Percentiles rank a stretch among this genome's conserved stretches.
Conservation (phyloP, 2,797 vertebrate species). For the Bradypus variegatus region DNA sequence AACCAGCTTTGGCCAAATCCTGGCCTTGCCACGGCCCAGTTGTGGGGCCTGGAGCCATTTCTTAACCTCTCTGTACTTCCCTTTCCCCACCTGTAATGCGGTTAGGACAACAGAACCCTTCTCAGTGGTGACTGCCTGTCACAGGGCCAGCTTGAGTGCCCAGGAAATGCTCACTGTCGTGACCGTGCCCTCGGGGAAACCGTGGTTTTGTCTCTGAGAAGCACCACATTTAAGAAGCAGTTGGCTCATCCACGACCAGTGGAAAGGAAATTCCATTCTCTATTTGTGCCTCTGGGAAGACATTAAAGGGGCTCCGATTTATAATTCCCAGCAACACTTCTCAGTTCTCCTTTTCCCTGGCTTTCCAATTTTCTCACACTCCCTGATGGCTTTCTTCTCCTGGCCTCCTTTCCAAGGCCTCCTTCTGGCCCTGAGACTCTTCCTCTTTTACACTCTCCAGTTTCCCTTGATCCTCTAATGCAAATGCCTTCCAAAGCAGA, state of each 20-base stretch:
- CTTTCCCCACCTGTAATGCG: neutral
- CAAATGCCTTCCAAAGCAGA: neutral
- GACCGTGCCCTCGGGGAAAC: fast-evolving
- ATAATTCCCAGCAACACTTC: too few relatives aligned
- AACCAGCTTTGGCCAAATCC: fast-evolving
- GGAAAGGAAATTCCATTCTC: neutral
- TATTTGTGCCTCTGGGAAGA: neutral
- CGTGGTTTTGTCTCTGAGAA: neutral
- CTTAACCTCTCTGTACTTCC: neutral
- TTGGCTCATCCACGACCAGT: too few relatives aligned
- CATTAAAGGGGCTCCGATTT: fast-evolving
- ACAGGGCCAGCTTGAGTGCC: neutral
- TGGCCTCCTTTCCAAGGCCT: neutral
- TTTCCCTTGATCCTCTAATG: neutral
- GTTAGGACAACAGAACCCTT: neutral
- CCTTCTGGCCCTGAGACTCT: neutral
- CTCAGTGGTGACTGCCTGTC: neutral
- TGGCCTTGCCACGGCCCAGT: fast-evolving
- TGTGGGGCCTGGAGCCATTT: neutral
- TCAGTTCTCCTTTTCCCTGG: neutral
- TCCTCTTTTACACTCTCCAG: neutral
- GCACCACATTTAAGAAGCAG: neutral
- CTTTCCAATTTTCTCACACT: neutral
- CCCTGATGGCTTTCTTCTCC: neutral
- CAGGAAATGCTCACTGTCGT: fast-evolving